phyloP scores from a whole-genome alignment of 37 sponge, comb jelly and placozoan species.

The Ianthella basta region DNA sequence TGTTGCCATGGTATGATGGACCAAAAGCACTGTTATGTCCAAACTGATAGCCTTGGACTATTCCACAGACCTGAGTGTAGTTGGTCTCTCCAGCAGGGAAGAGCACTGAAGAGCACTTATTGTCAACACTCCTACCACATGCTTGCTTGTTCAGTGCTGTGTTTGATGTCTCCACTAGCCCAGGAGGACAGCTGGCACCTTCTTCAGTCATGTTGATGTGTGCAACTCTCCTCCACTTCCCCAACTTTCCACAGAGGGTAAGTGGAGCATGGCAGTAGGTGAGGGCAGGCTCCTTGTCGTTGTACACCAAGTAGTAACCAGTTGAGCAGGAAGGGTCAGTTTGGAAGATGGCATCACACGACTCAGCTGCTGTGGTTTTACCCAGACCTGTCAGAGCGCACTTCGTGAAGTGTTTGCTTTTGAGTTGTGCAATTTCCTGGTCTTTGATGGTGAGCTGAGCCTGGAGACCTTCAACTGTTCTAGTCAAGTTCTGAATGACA shows the following conservation, averaged over 20 bases:
- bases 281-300: too few relatives aligned
- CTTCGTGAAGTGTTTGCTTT: background rate
- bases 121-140: background rate
- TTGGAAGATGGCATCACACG: too few relatives aligned
- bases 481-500: background rate
- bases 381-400: background rate
- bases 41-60: too few relatives aligned
- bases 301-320: too few relatives aligned
- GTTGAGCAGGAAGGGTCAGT: too few relatives aligned
- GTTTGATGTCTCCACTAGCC: background rate
- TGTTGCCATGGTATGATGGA: too few relatives aligned
- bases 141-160: background rate
- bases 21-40: too few relatives aligned
- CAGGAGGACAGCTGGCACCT: slow-evolving; percentile 3
- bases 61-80: background rate
- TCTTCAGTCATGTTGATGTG: slow-evolving; percentile 10
- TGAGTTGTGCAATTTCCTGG: background rate
- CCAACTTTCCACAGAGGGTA: background rate
- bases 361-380: background rate
- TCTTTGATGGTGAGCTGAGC: background rate
- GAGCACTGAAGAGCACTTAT: background rate
- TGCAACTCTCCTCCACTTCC: background rate
- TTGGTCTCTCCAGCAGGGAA: background rate
- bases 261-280: too few relatives aligned
- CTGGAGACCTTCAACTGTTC: background rate